phyloP scores from a whole-genome alignment of 1,140 invertebrate genomes.

The Eupeodes corollae region DNA sequence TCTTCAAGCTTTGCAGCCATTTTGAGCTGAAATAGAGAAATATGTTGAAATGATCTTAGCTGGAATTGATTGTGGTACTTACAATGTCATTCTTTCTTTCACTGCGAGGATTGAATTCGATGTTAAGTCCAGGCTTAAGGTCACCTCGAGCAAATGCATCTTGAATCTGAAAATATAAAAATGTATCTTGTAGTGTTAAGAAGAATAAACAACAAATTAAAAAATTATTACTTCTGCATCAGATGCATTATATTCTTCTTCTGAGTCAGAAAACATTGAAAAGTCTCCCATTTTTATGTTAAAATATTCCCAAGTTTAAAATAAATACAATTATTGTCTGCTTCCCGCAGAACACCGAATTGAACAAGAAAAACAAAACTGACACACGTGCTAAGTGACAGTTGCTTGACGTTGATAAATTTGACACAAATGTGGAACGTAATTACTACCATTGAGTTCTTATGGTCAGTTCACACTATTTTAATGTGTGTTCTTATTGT shows the following conservation, averaged over 20 bases:
- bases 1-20: slow-evolving; percentile 60
- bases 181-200: slow-evolving; percentile 12
- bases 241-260: slow-evolving; percentile 32
- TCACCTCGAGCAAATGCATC: slow-evolving; percentile 69
- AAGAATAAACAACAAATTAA: neutral
- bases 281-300: slow-evolving; percentile 3
- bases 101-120: slow-evolving; percentile 46
- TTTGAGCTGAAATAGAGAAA: slow-evolving; percentile 40
- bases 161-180: slow-evolving; percentile 52
- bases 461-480: too few relatives aligned
- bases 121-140: slow-evolving; percentile 73
- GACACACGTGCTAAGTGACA: too few relatives aligned
- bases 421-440: too few relatives aligned
- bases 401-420: too few relatives aligned
- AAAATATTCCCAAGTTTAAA: neutral
- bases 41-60: slow-evolving; percentile 25
- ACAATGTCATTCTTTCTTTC: slow-evolving; percentile 55
- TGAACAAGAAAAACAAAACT: too few relatives aligned
- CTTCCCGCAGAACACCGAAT: too few relatives aligned
- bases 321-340: too few relatives aligned
- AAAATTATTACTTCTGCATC: slow-evolving; percentile 37
- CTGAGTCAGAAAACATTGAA: slow-evolving; percentile 16
- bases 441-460: too few relatives aligned
- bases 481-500: too few relatives aligned
- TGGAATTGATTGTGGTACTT: slow-evolving; percentile 18